Percentiles rank a stretch among this genome's conserved stretches.
These are phyloP conservation scores for Cyprinodon variegatus DNA, from an alignment of 2,113 vertebrate species.

Conservation along the genomic window DNA sequence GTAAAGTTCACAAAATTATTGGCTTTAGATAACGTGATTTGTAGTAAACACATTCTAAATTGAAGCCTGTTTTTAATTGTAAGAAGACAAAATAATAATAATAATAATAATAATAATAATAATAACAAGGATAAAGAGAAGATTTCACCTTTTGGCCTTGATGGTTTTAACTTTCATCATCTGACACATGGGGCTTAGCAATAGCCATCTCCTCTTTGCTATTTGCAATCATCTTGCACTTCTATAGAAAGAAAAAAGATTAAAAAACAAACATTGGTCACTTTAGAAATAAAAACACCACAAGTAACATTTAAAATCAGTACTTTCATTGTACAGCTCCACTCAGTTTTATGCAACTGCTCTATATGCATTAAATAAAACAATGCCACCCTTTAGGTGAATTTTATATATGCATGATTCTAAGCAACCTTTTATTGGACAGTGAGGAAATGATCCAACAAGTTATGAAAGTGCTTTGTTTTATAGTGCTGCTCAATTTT, in stretches of 20 bases:
- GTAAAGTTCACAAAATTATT: not conserved
- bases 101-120: no score
- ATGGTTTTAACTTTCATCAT: constrained; percentile 83
- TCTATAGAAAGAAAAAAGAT: constrained; percentile 81
- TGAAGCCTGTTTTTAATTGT: not conserved
- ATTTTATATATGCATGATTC: not conserved
- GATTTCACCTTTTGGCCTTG: constrained; percentile 47
- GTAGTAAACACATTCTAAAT: not conserved
- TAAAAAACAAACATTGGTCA: constrained; percentile 1
- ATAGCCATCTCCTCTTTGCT: constrained; percentile 95
- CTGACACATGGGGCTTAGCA: constrained; percentile 93
- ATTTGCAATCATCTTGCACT: constrained; percentile 98
- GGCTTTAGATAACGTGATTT: not conserved
- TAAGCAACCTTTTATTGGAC: not conserved
- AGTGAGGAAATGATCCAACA: not conserved
- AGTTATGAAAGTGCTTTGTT: no score
- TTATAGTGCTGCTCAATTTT: no score
- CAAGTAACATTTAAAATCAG: not conserved
- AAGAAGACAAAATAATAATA: not conserved
- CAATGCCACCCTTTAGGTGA: not conserved
- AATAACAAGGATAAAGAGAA: not conserved
- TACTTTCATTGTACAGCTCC: not conserved
- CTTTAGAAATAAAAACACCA: not conserved
- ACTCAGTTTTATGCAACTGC: not conserved
- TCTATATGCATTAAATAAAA: not conserved